Base-by-base conservation (phyloP, 2,888 invertebrate species). In the Dynastes grantii region DNA sequence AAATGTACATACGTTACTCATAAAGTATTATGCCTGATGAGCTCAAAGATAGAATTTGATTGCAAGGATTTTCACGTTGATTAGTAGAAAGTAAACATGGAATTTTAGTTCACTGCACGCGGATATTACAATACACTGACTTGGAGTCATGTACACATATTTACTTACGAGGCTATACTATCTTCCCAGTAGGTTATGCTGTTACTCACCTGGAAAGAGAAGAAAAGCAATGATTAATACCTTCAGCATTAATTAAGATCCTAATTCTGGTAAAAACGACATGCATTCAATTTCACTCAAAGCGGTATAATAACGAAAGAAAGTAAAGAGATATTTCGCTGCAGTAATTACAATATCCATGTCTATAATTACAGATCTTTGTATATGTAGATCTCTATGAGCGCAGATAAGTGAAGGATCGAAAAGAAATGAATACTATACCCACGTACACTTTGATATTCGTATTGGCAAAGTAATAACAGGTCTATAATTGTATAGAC, bases 171-270 rank as follows among this genome's bases (percentile, higher is more conserved):
- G 29, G 32, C 16, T 29, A 29, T 16, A 29, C n/a, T 37, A 55
- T 29, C 32, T 55, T 55, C 27, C 32, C 16, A 32, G 6, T n/a
- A 37, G 8, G 45, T 55, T 55, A n/a, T 9, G 37, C n/a, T 55
- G 9, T 32, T 55, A 71, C 71, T 71, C 37, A 58, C 37, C 32
- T 53, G 55, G 0, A 55, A 55, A 55, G 8, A 32, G 53, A 71
- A 8, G 29, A 55, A 71, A 71, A 71, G 37, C 32, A 53, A 53
- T 55, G 55, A 71, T 55, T 71, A 71, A 71, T 71, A 32, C 16
- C 37, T 55, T 29, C 32, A 37, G 32, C 32, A 29, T n/a, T 55
- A 71, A 71, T 71, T 71, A 71, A 37, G 16, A 45, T 45, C 45
- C 45, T 45, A 45, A 45, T 45, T 45, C 45, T 45, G 45, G 45